phyloP scores from a whole-genome alignment of 1,140 invertebrate genomes.

The Dinothrombium tinctorium region DNA sequence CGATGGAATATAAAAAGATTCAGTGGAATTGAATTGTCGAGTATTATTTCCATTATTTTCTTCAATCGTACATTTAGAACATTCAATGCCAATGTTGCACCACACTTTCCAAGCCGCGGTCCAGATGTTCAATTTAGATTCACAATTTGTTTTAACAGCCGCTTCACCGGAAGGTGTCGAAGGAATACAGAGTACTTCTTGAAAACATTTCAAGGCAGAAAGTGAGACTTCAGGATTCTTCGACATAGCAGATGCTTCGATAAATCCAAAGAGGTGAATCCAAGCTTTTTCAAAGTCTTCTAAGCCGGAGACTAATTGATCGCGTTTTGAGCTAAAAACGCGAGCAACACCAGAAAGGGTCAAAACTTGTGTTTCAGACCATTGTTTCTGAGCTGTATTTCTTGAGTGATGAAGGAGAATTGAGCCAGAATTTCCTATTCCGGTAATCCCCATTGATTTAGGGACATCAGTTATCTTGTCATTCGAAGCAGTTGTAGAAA shows the following conservation, averaged over 20 bases:
- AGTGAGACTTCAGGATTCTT: conserved; percentile 86
- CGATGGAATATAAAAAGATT: conserved; percentile 50
- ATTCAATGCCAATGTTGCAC: conserved; percentile 55
- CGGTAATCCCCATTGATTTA: conserved; percentile 1
- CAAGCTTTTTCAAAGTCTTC: conserved; percentile 79
- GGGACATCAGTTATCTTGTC: conserved; percentile 61
- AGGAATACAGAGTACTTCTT: conserved; percentile 53
- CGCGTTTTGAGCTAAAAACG: conserved; percentile 70
- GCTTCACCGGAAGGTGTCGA: neutral
- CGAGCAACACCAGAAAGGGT: conserved; percentile 44
- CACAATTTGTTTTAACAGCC: neutral
- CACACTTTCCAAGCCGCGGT: conserved; percentile 55
- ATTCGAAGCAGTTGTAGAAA: conserved; percentile 72
- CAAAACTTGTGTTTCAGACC: conserved; percentile 86
- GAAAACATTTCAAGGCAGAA: conserved; percentile 78
- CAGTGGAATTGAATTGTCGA: conserved; percentile 4
- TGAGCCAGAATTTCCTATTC: conserved; percentile 19
- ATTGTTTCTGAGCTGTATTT: conserved; percentile 97
- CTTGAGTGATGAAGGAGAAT: conserved; percentile 94
- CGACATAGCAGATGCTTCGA: conserved; percentile 67
- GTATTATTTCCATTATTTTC: conserved; percentile 7
- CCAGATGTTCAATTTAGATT: conserved; percentile 30
- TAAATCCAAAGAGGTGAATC: conserved; percentile 71
- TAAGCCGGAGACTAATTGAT: conserved; percentile 44
- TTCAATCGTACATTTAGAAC: conserved; percentile 37